Conservation (phyloP, 1,140 invertebrate genomes). For the Drosophila hydei region DNA sequence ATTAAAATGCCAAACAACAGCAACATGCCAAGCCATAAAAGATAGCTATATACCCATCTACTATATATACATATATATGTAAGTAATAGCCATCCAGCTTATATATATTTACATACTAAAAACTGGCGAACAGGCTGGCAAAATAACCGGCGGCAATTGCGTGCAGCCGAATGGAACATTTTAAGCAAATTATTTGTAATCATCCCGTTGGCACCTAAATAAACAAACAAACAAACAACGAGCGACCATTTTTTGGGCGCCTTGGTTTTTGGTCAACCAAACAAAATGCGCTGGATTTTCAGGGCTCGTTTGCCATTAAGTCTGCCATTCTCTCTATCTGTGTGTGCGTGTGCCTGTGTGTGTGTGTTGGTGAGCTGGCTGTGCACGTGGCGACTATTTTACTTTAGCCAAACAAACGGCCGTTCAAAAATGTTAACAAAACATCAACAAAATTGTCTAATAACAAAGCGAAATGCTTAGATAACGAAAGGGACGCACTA, state of each 20-base stretch:
- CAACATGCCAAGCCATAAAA: conserved; percentile 10
- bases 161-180: conserved; percentile 46
- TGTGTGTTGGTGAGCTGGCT: conserved; percentile 14
- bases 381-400: conserved; percentile 24
- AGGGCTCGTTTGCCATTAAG: conserved; percentile 10
- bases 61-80: neutral
- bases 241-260: conserved; percentile 30
- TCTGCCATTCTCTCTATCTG: neutral
- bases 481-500: conserved; percentile 2
- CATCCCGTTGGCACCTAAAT: conserved; percentile 57
- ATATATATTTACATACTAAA: conserved; percentile 18
- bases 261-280: conserved; percentile 22
- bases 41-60: conserved; percentile 8
- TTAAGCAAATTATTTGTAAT: conserved; percentile 61
- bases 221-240: conserved; percentile 36
- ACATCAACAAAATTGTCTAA: conserved; percentile 47
- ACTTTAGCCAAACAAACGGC: conserved; percentile 18
- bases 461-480: conserved; percentile 16
- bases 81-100: conserved; percentile 1
- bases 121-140: conserved; percentile 24
- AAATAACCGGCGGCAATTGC: conserved; percentile 38
- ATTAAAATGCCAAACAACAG: conserved; percentile 32
- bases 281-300: conserved; percentile 36
- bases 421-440: conserved; percentile 45
- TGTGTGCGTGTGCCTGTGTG: neutral